phyloP scores from a whole-genome alignment of 2,888 invertebrate species.

The Platycheirus rosarum region DNA sequence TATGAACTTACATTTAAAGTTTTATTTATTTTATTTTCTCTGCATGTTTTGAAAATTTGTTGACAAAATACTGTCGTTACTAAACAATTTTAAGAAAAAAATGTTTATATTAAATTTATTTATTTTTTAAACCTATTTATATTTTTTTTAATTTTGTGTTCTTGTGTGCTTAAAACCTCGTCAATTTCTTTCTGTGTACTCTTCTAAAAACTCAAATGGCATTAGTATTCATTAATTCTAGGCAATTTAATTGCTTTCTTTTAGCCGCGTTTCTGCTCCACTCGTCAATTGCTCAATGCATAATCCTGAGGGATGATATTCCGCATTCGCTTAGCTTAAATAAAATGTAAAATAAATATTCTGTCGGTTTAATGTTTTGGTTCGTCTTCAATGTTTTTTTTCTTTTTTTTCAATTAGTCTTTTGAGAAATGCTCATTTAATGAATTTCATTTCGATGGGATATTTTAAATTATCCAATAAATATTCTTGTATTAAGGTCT shows the following conservation, averaged over 20 bases:
- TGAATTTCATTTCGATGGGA: conserved; percentile 23
- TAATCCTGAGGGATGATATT: conserved; percentile 12
- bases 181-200: no score
- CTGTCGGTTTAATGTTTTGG: conserved; percentile 38
- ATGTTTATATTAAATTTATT: no score
- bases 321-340: conserved; percentile 22
- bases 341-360: conserved; percentile 27
- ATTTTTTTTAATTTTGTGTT: no score
- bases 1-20: no score
- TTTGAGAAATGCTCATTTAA: conserved; percentile 15
- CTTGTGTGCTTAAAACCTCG: no score
- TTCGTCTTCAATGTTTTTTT: conserved; percentile 53
- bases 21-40: no score
- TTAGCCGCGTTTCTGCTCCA: conserved; percentile 14
- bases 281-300: conserved; percentile 6
- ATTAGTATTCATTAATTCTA: conserved; percentile 67
- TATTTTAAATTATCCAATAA: conserved; percentile 61
- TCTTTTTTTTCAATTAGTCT: conserved; percentile 65
- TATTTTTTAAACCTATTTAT: no score
- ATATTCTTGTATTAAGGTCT: conserved; percentile 24
- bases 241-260: conserved; percentile 63
- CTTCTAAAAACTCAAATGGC: conserved; percentile 30
- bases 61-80: no score
- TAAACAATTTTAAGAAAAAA: no score
- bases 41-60: no score